Percentiles rank a stretch among this genome's conserved stretches.
These are phyloP conservation scores for Teleopsis dalmanni DNA, from an alignment of 1,140 invertebrate genomes.

Conservation along the genomic window DNA sequence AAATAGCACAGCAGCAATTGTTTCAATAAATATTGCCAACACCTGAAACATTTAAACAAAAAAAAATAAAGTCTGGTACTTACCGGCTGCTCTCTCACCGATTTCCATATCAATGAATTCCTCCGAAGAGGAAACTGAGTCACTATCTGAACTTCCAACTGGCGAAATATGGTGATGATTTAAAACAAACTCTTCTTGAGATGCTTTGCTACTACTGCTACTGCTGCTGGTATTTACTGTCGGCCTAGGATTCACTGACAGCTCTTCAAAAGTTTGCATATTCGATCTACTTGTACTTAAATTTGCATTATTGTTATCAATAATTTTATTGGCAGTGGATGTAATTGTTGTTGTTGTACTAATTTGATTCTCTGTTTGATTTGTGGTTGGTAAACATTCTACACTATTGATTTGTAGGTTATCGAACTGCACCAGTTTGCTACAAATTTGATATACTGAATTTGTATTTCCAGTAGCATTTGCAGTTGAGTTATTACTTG, in stretches of 20 bases:
- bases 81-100: constrained; percentile 2
- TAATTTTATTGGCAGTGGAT: neutral
- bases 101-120: constrained; percentile 18
- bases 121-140: constrained; percentile 28
- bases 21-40: neutral
- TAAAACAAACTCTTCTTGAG: neutral
- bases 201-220: constrained; percentile 17
- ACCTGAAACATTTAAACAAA: neutral
- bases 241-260: neutral
- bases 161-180: constrained; percentile 23
- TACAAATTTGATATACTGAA: neutral
- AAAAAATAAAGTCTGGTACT: neutral
- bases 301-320: constrained; percentile 8
- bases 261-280: constrained; percentile 2
- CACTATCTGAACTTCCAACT: too few species aligned
- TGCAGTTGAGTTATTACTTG: neutral
- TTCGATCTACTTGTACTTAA: neutral
- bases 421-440: neutral
- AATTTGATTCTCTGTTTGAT: neutral
- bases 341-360: neutral
- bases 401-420: neutral
- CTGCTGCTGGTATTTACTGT: constrained; percentile 3
- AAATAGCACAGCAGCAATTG: too few species aligned
- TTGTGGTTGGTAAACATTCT: neutral
- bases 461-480: neutral